phyloP scores from a whole-genome alignment of 2,797 vertebrate genomes.

The Phrynocephalus vlangalii region DNA sequence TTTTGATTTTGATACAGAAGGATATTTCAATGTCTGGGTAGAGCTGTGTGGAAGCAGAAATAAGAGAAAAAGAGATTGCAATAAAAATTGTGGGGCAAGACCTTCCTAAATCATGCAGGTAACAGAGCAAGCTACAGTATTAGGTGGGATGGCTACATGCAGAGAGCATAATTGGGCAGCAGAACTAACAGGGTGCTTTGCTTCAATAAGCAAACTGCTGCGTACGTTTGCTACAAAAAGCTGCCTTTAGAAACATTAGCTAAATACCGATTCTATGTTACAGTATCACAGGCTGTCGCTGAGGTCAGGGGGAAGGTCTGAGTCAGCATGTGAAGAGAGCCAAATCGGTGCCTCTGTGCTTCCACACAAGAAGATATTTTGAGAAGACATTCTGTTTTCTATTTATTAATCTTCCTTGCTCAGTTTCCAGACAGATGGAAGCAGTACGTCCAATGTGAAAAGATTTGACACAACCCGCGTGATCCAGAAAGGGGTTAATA shows the following conservation, averaged over 20 bases:
- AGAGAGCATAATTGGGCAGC: not conserved
- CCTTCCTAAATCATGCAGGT: too few relatives aligned
- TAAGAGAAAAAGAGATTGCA: too few relatives aligned
- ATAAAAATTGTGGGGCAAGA: not conserved
- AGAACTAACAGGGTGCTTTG: not conserved
- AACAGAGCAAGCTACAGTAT: not conserved
- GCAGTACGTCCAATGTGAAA: conserved; percentile 28
- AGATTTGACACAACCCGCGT: not conserved
- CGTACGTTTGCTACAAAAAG: not conserved
- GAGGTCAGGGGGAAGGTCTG: not conserved
- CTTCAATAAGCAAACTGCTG: not conserved
- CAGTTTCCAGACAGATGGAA: conserved; percentile 4
- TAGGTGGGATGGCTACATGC: too few relatives aligned
- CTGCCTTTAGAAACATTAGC: not conserved
- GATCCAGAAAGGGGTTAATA: conserved; percentile 54
- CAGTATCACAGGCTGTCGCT: not conserved
- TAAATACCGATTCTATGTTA: not conserved
- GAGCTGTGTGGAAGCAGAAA: not conserved
- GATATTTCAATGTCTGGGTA: not conserved
- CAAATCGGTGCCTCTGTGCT: not conserved
- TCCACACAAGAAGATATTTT: not conserved
- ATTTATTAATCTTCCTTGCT: not conserved
- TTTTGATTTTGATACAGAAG: too few relatives aligned
- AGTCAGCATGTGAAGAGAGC: not conserved
- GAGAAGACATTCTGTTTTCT: not conserved